Percentiles rank a stretch among this genome's conserved stretches.
Evolutionary conservation across 2,888 invertebrate genomes (phyloP).

Genomic region (Idaea straminata): DNA sequence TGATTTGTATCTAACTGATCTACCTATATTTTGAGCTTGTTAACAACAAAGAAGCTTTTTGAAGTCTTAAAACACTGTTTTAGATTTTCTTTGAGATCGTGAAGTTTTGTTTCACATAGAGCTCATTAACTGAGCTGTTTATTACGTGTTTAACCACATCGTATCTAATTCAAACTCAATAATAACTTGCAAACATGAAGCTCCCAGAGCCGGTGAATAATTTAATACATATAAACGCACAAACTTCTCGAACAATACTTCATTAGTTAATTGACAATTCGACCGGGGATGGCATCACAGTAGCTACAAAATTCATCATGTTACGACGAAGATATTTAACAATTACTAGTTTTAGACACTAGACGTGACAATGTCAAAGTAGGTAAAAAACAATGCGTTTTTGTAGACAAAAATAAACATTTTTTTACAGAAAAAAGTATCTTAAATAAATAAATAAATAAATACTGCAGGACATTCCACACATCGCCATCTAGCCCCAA

Average conservation of each 20-base stretch:
- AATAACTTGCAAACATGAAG: background rate
- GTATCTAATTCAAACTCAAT: background rate
- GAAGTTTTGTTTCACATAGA: too few species aligned
- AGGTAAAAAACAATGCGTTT: background rate
- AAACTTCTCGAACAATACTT: background rate
- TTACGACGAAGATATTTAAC: background rate
- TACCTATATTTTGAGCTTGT: too few species aligned
- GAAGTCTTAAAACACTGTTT: too few species aligned
- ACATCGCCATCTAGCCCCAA: too few species aligned
- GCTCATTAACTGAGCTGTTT: background rate
- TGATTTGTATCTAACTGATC: too few species aligned
- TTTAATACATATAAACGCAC: background rate
- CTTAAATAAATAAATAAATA: too few species aligned
- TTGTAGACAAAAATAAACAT: too few species aligned
- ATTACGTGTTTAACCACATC: slow-evolving; percentile 1
- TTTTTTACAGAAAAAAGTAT: too few species aligned
- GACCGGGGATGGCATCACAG: background rate
- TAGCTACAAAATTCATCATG: background rate
- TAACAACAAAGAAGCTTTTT: too few species aligned
- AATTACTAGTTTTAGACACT: background rate
- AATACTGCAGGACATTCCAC: too few species aligned
- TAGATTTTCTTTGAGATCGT: too few species aligned
- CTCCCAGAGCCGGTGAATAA: background rate
- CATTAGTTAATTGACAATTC: slow-evolving; percentile 1
- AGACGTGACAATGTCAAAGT: background rate